phyloP scores from a whole-genome alignment of 1,140 invertebrate species.

The Geopemphigus sp. region DNA sequence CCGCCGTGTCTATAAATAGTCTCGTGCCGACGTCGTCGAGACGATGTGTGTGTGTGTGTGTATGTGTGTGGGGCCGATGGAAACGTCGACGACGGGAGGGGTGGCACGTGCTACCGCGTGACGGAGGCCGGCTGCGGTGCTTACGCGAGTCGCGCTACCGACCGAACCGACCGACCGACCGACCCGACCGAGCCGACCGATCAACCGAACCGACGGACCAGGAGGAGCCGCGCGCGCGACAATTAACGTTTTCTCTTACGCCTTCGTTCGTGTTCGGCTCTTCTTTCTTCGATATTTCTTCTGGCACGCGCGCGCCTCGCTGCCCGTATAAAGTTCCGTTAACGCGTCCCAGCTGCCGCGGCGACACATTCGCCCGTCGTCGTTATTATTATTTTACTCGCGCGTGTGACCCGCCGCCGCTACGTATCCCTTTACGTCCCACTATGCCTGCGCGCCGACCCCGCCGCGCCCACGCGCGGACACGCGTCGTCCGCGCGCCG shows the following conservation, averaged over 20 bases:
- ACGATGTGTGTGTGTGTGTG: no score
- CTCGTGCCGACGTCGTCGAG: neutral
- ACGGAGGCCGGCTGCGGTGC: slow-evolving; percentile 34
- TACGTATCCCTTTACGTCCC: slow-evolving; percentile 13
- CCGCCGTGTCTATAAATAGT: slow-evolving; percentile 39
- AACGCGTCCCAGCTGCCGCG: slow-evolving; percentile 41
- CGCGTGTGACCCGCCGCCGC: neutral
- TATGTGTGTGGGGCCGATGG: slow-evolving; percentile 22
- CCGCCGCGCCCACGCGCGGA: slow-evolving; percentile 26
- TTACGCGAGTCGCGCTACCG: neutral
- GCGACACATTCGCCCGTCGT: neutral
- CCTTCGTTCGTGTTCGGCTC: no score
- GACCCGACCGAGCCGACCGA: no score
- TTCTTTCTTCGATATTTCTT: no score
- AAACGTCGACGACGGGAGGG: neutral
- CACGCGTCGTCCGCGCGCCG: no score
- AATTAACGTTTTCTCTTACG: slow-evolving; percentile 18
- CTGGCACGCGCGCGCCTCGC: neutral
- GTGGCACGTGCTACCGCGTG: slow-evolving; percentile 30
- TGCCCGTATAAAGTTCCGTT: slow-evolving; percentile 40
- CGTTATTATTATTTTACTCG: slow-evolving; percentile 27
- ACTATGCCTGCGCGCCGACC: neutral
- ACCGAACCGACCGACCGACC: neutral
- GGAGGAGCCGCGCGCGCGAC: slow-evolving; percentile 15
- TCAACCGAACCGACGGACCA: no score